Conservation (phyloP, 1,140 invertebrate genomes). For the Amphibalanus amphitrite region DNA sequence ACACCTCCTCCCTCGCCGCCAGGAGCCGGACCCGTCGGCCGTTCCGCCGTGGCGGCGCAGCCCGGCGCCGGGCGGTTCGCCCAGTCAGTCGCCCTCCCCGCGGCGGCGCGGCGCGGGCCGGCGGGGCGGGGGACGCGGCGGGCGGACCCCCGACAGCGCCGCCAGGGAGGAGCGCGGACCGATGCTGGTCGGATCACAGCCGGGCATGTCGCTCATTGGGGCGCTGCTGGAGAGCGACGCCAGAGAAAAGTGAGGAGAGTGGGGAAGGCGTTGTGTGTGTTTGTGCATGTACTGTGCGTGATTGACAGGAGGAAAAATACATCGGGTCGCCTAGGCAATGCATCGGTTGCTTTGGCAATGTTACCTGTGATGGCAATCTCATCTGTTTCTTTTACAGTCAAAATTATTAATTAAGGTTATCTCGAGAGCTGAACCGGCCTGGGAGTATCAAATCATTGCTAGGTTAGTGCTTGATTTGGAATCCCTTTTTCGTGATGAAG, state of each 20-base stretch:
- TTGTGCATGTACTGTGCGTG: too few relatives aligned
- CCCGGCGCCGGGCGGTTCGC: background rate
- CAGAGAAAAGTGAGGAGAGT: background rate
- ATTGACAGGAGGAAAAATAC: too few relatives aligned
- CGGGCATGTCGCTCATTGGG: background rate
- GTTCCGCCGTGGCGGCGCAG: conserved; percentile 1
- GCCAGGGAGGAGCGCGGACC: background rate
- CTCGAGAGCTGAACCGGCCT: too few relatives aligned
- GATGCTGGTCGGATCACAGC: background rate
- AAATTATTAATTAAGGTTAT: too few relatives aligned
- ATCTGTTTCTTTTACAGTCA: too few relatives aligned
- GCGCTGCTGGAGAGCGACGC: background rate
- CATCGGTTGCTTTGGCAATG: too few relatives aligned
- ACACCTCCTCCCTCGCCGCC: background rate
- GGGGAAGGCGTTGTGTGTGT: too few relatives aligned
- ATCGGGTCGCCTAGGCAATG: too few relatives aligned
- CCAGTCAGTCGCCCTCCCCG: background rate
- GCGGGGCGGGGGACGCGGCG: background rate
- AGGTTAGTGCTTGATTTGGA: too few relatives aligned
- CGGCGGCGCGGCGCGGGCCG: background rate
- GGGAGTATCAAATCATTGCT: too few relatives aligned
- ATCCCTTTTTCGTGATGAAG: too few relatives aligned
- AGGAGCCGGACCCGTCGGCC: background rate
- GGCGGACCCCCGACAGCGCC: background rate
- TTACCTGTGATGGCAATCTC: too few relatives aligned